phyloP scores from a whole-genome alignment of 2,113 vertebrate genomes.

The Sisor rabdophorus region DNA sequence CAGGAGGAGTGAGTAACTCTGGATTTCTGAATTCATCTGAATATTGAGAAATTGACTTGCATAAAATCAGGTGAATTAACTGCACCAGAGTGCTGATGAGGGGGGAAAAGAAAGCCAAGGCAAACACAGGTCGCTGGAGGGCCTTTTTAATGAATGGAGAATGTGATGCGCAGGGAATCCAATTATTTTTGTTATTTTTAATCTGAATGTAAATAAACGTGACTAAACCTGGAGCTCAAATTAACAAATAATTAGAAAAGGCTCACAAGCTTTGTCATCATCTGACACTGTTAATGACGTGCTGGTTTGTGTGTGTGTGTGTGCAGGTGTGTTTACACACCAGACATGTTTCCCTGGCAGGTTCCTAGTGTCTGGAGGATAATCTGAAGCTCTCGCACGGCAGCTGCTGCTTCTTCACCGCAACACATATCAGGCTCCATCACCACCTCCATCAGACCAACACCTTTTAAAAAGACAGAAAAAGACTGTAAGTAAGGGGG shows the following conservation, averaged over 20 bases:
- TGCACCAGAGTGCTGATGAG: constrained; percentile 7
- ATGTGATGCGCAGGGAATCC: constrained; percentile 14
- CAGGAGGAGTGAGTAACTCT: constrained; percentile 13
- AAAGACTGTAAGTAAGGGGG: not conserved
- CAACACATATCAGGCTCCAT: constrained; percentile 96
- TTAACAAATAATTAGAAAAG: not conserved
- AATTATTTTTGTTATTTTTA: constrained; percentile 16
- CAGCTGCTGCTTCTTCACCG: constrained; percentile 90
- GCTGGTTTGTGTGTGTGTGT: not conserved
- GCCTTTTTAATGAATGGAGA: constrained; percentile 27
- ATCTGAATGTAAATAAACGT: not conserved
- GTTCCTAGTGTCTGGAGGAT: constrained; percentile 90
- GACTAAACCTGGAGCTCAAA: not conserved
- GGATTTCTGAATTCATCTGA: constrained; percentile 39
- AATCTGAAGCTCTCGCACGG: constrained; percentile 91
- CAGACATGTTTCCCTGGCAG: constrained; percentile 94
- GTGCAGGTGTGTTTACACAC: constrained; percentile 57
- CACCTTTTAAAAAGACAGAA: constrained; percentile 66
- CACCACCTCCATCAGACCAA: constrained; percentile 96
- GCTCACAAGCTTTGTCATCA: not conserved
- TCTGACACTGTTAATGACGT: not conserved
- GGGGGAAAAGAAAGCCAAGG: not conserved
- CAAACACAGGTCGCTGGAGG: constrained; percentile 35
- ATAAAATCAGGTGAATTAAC: constrained; percentile 36
- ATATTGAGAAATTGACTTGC: constrained; percentile 44